Evolutionary conservation across 2,113 vertebrate species (phyloP), one percentile per base, ranked within the genome.

Genomic region (Thomomys bottae): DNA sequence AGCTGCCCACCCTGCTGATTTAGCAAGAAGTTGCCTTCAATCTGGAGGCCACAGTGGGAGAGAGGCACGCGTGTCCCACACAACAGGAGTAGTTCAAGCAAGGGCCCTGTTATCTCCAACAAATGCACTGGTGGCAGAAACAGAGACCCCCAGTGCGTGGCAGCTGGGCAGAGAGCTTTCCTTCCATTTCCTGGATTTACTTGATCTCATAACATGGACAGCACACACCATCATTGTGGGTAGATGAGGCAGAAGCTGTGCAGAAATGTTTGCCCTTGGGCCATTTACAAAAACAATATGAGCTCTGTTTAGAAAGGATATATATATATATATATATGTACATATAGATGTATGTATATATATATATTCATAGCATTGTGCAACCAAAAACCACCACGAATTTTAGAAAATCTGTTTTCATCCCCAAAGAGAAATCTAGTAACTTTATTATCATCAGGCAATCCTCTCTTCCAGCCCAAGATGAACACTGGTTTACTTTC

Each of bases 1-100:
- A 95, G 95, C 96, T 94, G 96, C 97, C 97, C 91, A 90, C 97
- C 97, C 97, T 96, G 96, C 97, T 97, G 97, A 97, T 96, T 90
- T 97, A 2, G 17, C 94, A 88, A 4, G 86, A 97, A 97, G 96
- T 95, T 17, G 81, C 94, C 96, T 97, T 97, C 97, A 96, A 94
- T 97, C 96, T 97, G 96, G 96, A 96, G 96, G 92, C 84, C 94
- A n/a, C 92, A 93, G 92, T 36, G 87, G 89, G 0, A 28, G 78
- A 26, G 11, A 36, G 1, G 20, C 1, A 3, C 0, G 0, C 49
- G 1, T 10, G 28, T 70, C 87, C 82, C 38, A 4, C 30, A 20
- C 54, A 15, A 2, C 3, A 67, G 24, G 26, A 59, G 23, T 21
- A 14, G 34, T 79, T 45, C 6, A 28, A 30, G 28, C 77, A 34